Percentiles rank a stretch among this genome's conserved stretches.
Evolutionary conservation across 2,113 vertebrate genomes (phyloP).

Genomic region (Perca fluviatilis): DNA sequence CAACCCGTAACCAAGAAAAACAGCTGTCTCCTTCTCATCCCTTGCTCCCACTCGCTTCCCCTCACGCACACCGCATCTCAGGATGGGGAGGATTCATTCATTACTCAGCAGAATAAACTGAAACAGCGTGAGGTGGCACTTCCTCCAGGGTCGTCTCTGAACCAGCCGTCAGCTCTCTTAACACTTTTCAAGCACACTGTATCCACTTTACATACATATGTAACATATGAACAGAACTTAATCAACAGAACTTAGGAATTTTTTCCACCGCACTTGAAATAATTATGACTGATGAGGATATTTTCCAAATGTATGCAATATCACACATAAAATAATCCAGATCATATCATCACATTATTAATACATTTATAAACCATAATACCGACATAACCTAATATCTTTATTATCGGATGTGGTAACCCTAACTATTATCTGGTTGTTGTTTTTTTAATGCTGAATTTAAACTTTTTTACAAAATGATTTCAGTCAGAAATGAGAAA

Average conservation of each 20-base stretch:
- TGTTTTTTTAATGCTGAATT: no score
- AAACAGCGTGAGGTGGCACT: conserved; percentile 25
- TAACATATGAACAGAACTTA: neutral
- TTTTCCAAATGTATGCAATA: neutral
- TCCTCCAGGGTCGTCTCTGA: neutral
- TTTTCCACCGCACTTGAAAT: neutral
- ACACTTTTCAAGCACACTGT: neutral
- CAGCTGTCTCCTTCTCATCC: conserved; percentile 65
- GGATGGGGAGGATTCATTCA: conserved; percentile 18
- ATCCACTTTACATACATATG: neutral
- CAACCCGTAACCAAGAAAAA: conserved; percentile 59
- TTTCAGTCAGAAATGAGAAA: neutral
- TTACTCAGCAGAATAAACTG: conserved; percentile 47
- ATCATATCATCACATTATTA: no score
- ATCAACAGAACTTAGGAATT: neutral
- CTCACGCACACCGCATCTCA: conserved; percentile 38
- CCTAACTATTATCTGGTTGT: no score
- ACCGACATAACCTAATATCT: no score
- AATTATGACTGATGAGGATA: neutral
- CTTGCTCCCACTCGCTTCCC: conserved; percentile 18
- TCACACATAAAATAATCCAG: neutral
- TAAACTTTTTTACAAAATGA: neutral
- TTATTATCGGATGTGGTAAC: no score
- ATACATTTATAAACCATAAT: no score
- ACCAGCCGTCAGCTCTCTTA: neutral